Conservation (phyloP, 23 tunicate genomes). For the Botrylloides violaceus region DNA sequence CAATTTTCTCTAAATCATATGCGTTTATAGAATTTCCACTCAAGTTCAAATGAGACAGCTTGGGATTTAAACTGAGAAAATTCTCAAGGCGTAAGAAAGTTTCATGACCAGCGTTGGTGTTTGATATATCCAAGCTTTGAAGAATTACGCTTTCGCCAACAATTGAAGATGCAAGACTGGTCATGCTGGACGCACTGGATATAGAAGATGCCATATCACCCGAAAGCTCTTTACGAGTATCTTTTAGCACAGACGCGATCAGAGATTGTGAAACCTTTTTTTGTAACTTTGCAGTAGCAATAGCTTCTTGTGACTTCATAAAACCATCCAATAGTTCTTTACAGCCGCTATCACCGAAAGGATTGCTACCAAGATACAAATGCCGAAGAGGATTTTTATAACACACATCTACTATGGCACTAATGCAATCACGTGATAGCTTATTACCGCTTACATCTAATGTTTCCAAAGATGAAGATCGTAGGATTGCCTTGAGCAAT, state of each 20-base stretch:
- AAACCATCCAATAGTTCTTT: conserved; percentile 31
- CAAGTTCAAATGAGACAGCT: neutral
- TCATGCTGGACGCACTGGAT: conserved; percentile 16
- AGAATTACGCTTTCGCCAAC: conserved; percentile 15
- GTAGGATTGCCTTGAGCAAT: conserved; percentile 20
- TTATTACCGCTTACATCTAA: conserved; percentile 34
- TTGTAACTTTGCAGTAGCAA: conserved; percentile 13
- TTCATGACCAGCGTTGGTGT: conserved; percentile 10
- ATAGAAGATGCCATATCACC: neutral
- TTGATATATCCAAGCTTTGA: neutral
- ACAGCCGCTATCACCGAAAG: conserved; percentile 5
- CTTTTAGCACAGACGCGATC: conserved; percentile 22
- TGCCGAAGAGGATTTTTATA: conserved; percentile 26
- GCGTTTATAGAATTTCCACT: conserved; percentile 15
- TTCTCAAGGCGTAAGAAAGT: conserved; percentile 5
- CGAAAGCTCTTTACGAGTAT: conserved; percentile 6
- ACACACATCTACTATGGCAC: conserved; percentile 16
- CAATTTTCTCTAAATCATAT: neutral
- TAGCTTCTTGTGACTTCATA: conserved; percentile 1
- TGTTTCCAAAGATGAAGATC: conserved; percentile 17
- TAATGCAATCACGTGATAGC: conserved; percentile 11
- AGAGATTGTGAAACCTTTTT: conserved; percentile 23
- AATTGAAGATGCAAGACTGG: conserved; percentile 12
- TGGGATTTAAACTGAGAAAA: neutral
- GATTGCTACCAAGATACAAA: conserved; percentile 22